A percentile compares a stretch with the other conserved stretches of the same genome.
These are phyloP conservation scores for Lepidurus arcticus DNA, from an alignment of 1,140 invertebrate species.

Conservation along the genomic window DNA sequence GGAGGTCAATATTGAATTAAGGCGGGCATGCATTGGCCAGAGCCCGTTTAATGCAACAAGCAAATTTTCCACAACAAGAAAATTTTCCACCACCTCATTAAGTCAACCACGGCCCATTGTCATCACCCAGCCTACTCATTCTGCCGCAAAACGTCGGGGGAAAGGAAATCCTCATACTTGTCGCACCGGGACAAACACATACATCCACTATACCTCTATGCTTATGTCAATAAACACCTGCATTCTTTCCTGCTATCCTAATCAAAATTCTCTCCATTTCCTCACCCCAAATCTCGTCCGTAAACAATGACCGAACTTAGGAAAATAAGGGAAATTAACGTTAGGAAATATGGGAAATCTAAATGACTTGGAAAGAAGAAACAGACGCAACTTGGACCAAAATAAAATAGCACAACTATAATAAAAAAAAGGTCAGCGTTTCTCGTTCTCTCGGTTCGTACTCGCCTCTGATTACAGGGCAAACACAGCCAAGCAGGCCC, in stretches of 20 bases:
- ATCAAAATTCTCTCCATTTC: neutral
- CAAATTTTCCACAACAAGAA: conserved; percentile 10
- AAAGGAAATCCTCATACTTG: conserved; percentile 22
- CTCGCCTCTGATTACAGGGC: conserved; percentile 17
- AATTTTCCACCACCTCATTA: conserved; percentile 19
- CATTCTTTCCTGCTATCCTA: neutral
- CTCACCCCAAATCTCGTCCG: neutral
- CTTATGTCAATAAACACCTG: neutral
- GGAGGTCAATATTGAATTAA: conserved; percentile 9
- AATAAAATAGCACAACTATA: conserved; percentile 17
- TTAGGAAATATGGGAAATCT: too few species aligned
- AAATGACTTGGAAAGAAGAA: too few species aligned
- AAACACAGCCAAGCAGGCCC: conserved; percentile 1
- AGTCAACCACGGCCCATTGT: neutral
- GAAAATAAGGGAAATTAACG: too few species aligned
- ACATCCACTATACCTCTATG: neutral
- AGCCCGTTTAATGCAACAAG: conserved; percentile 2
- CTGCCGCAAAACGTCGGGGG: neutral
- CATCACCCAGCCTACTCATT: neutral
- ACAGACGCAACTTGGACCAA: neutral
- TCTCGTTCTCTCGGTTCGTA: conserved; percentile 8
- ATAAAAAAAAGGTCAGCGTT: conserved; percentile 21
- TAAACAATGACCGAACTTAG: neutral
- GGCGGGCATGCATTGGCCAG: neutral
- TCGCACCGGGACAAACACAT: neutral